These are phyloP conservation scores for Pseudois nayaur DNA, from an alignment of 2,113 vertebrate genomes.

Conservation along the genomic window DNA sequence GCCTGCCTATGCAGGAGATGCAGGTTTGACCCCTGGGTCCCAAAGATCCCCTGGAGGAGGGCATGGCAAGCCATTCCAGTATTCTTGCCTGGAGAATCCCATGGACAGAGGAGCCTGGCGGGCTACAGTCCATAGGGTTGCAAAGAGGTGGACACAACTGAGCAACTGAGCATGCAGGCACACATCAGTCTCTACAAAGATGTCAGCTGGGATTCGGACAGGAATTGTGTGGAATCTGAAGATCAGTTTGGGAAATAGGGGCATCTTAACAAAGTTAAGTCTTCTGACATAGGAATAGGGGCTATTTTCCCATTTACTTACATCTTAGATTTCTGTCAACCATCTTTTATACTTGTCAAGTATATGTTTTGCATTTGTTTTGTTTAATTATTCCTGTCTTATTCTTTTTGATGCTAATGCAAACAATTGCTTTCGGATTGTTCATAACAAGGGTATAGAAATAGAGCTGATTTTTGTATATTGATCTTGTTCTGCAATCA, in stretches of 20 bases:
- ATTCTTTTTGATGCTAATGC: background rate
- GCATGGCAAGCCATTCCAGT: background rate
- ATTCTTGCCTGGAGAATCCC: background rate
- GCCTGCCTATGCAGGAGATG: background rate
- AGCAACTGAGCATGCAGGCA: background rate
- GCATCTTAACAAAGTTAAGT: background rate
- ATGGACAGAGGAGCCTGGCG: background rate
- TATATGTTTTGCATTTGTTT: background rate
- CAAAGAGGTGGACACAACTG: background rate
- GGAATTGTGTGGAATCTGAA: background rate
- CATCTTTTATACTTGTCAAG: background rate
- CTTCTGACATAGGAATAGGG: background rate
- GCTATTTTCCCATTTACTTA: background rate
- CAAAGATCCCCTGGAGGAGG: background rate
- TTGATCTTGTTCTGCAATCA: background rate
- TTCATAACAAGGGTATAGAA: background rate
- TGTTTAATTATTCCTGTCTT: background rate
- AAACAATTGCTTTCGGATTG: background rate
- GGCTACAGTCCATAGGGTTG: no score
- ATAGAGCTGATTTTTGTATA: background rate
- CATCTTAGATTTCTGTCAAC: background rate
- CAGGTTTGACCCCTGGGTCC: background rate
- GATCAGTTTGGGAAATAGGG: background rate
- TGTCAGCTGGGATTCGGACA: background rate
- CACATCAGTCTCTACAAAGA: background rate